These are phyloP conservation scores for Aix galericulata DNA, from an alignment of 2,113 vertebrate species.

Conservation along the genomic window DNA sequence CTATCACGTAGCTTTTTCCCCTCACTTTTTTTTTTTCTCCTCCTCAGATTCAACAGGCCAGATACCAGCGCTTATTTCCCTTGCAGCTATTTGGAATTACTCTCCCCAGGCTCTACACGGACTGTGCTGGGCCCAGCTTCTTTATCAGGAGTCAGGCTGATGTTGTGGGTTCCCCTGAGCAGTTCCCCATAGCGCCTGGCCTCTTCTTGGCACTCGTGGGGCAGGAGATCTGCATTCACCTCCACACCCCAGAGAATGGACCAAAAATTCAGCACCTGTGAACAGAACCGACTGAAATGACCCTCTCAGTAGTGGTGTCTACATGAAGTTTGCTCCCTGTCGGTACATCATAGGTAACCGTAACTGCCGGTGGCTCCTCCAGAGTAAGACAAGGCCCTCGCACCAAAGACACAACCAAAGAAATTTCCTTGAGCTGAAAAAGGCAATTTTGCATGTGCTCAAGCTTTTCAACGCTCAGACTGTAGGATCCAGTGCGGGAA, in stretches of 20 bases:
- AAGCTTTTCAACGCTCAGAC: not conserved
- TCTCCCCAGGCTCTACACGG: not conserved
- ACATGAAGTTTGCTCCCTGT: not conserved
- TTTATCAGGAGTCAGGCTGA: not conserved
- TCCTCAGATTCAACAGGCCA: not conserved
- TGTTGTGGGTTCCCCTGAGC: not conserved
- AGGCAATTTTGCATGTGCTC: not conserved
- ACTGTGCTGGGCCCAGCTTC: not conserved
- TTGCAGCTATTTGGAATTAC: not conserved
- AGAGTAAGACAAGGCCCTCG: not conserved
- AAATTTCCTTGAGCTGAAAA: not conserved
- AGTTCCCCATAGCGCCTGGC: not conserved
- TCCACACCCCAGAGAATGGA: not conserved
- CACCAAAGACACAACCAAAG: not conserved
- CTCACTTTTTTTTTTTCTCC: rapidly evolving
- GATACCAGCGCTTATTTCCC: not conserved
- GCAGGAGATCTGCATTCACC: not conserved
- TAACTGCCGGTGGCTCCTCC: not conserved
- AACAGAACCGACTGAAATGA: not conserved
- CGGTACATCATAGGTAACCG: not conserved
- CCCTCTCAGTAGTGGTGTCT: not conserved
- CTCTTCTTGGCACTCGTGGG: not conserved
- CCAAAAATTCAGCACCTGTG: not conserved
- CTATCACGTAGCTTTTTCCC: not conserved
- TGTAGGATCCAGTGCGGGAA: not conserved